These are phyloP conservation scores for Cerastoderma edule DNA, from an alignment of 2,888 invertebrate species.

Conservation along the genomic window DNA sequence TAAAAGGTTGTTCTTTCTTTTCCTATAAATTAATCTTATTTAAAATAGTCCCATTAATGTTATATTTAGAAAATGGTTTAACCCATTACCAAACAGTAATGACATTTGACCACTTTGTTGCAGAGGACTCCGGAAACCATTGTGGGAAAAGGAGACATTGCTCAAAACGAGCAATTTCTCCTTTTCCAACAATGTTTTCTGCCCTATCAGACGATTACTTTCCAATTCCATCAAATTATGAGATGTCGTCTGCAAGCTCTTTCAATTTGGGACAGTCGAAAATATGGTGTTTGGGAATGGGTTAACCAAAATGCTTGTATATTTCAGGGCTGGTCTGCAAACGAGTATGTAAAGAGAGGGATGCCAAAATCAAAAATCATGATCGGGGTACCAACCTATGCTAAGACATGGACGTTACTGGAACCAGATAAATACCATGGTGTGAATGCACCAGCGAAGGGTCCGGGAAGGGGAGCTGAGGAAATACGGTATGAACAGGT, in stretches of 20 bases:
- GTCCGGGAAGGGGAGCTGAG: slow-evolving; percentile 43
- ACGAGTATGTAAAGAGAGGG: slow-evolving; percentile 56
- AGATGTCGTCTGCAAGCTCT: too few relatives aligned
- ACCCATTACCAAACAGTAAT: too few relatives aligned
- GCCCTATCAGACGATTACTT: too few relatives aligned
- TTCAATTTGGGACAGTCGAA: too few relatives aligned
- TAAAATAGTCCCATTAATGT: too few relatives aligned
- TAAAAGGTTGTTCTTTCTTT: background rate
- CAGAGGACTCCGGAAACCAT: too few relatives aligned
- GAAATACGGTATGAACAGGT: slow-evolving; percentile 34
- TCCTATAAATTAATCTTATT: background rate
- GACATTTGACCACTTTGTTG: too few relatives aligned
- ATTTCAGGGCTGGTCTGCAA: slow-evolving; percentile 58
- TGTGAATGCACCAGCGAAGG: slow-evolving; percentile 50
- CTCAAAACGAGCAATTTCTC: background rate
- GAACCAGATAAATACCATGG: slow-evolving; percentile 48
- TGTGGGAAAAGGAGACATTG: background rate
- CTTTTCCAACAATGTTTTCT: slow-evolving; percentile 1
- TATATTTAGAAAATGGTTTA: too few relatives aligned
- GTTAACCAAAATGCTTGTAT: background rate
- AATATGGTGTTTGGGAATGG: background rate
- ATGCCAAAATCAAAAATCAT: slow-evolving; percentile 63
- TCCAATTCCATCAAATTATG: background rate
- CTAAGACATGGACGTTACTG: slow-evolving; percentile 61
- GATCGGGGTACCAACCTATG: slow-evolving; percentile 66